These are phyloP conservation scores for Notothenia rossii DNA, from an alignment of 2,113 vertebrate genomes.

Conservation along the genomic window DNA sequence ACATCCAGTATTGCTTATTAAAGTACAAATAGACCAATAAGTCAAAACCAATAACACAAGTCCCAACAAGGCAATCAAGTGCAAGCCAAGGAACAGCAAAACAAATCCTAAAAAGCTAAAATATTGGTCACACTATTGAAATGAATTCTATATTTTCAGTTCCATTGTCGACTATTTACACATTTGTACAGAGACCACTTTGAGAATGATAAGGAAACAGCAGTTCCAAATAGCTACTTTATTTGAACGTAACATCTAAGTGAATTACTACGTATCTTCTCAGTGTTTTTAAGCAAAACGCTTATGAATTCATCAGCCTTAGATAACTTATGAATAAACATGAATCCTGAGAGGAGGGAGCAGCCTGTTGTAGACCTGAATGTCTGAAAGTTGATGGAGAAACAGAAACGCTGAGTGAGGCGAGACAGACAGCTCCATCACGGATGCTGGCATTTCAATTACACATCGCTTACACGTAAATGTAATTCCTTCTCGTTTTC, in stretches of 20 bases:
- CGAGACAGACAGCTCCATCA: constrained; percentile 47
- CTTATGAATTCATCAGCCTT: background rate
- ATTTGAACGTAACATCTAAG: background rate
- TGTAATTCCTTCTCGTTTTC: constrained; percentile 32
- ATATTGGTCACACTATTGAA: no score
- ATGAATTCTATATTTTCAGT: no score
- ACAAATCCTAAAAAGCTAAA: no score
- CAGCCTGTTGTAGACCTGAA: background rate
- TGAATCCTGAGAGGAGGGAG: background rate
- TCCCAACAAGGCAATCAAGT: no score
- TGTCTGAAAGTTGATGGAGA: constrained; percentile 15
- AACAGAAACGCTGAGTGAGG: constrained; percentile 1
- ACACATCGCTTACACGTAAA: constrained; percentile 31
- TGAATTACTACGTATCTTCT: background rate
- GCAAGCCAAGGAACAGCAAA: no score
- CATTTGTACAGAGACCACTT: no score
- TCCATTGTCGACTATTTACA: no score
- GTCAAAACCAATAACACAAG: no score
- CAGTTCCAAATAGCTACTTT: background rate
- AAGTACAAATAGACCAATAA: no score
- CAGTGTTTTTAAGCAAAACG: background rate
- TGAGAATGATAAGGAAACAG: background rate
- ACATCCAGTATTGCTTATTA: no score
- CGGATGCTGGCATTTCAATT: constrained; percentile 54
- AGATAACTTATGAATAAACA: background rate